These are phyloP conservation scores for Drosophila robusta DNA, from an alignment of 2,888 invertebrate genomes.

Conservation along the genomic window DNA sequence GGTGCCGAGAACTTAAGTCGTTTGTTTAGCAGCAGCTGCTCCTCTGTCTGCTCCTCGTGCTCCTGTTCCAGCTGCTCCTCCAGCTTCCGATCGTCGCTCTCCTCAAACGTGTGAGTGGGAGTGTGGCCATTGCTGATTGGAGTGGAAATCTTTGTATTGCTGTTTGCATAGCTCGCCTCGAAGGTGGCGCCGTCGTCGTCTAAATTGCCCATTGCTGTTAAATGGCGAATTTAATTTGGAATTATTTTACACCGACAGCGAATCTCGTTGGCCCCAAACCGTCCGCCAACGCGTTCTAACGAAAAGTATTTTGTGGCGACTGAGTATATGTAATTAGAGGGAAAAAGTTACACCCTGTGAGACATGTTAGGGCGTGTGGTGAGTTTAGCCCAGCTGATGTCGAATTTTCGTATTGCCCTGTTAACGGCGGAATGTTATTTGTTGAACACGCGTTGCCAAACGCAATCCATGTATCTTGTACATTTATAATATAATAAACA, in stretches of 20 bases:
- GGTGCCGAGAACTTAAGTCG: slow-evolving; percentile 75
- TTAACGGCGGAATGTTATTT: background rate
- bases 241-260: slow-evolving; percentile 20
- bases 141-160: slow-evolving; percentile 18
- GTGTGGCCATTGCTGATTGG: slow-evolving; percentile 57
- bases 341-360: slow-evolving; percentile 9
- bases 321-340: background rate
- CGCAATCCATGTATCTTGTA: background rate
- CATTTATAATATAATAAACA: background rate
- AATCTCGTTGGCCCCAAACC: slow-evolving; percentile 22
- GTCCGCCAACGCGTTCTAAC: slow-evolving; percentile 37
- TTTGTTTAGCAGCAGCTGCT: slow-evolving; percentile 45
- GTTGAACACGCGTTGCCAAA: background rate
- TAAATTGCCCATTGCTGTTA: slow-evolving; percentile 62
- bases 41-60: slow-evolving; percentile 10
- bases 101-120: slow-evolving; percentile 27
- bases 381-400: slow-evolving; percentile 38
- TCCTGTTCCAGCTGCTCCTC: background rate
- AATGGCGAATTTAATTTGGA: slow-evolving; percentile 14
- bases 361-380: slow-evolving; percentile 31
- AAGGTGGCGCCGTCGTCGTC: slow-evolving; percentile 55
- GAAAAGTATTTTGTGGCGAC: slow-evolving; percentile 31
- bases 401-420: slow-evolving; percentile 1
- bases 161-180: slow-evolving; percentile 42
- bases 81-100: background rate